A percentile compares a stretch with the other conserved stretches of the same genome.
phyloP scores from a whole-genome alignment of 2,888 invertebrate species.

The Volucella bombylans region DNA sequence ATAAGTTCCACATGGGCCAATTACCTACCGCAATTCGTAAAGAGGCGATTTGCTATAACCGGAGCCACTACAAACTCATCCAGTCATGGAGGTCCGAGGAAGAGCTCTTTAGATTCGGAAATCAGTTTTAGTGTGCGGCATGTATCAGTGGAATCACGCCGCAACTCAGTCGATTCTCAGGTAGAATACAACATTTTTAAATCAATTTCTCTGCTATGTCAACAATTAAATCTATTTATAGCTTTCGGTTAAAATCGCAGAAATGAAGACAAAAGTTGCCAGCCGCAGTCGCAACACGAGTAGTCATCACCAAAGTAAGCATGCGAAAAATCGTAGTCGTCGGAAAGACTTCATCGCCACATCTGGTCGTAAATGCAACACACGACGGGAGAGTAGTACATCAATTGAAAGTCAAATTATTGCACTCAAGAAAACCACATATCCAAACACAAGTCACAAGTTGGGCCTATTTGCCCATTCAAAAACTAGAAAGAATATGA shows the following conservation, averaged over 20 bases:
- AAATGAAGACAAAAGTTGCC: conserved; percentile 89
- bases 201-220: neutral
- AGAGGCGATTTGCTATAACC: conserved; percentile 91
- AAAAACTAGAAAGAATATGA: conserved; percentile 76
- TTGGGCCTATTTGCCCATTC: conserved; percentile 80
- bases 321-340: conserved; percentile 78
- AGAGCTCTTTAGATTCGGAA: conserved; percentile 87
- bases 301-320: conserved; percentile 76
- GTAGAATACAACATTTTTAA: conserved; percentile 78
- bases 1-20: conserved; percentile 96
- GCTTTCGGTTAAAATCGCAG: conserved; percentile 90
- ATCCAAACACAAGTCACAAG: conserved; percentile 81
- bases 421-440: conserved; percentile 81
- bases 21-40: conserved; percentile 92
- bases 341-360: conserved; percentile 80
- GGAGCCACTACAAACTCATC: conserved; percentile 83
- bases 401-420: conserved; percentile 91
- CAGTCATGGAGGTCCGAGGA: conserved; percentile 85
- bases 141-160: conserved; percentile 92
- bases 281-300: conserved; percentile 83
- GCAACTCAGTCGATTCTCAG: conserved; percentile 94
- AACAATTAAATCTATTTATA: conserved; percentile 26
- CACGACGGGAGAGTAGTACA: conserved; percentile 87
- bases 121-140: conserved; percentile 91
- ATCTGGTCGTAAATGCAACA: conserved; percentile 79